phyloP scores from a whole-genome alignment of 2,888 invertebrate genomes.

The Rhimphoctona megacephalus region DNA sequence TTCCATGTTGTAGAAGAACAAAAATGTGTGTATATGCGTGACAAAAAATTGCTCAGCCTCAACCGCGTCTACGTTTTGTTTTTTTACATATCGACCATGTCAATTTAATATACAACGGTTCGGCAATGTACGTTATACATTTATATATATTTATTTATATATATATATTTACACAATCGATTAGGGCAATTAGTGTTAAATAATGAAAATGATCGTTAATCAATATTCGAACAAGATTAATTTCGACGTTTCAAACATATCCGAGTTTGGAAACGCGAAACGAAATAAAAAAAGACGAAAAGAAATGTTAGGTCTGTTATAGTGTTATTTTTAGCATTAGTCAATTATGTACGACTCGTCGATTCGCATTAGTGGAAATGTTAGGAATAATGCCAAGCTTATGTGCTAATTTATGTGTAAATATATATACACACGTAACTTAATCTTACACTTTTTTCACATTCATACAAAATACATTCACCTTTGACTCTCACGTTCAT shows the following conservation, averaged over 20 bases:
- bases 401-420: conserved; percentile 48
- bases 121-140: conserved; percentile 66
- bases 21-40: conserved; percentile 57
- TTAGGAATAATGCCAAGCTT: conserved; percentile 70
- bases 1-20: conserved; percentile 65
- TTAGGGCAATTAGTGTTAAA: conserved; percentile 49
- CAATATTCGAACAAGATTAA: conserved; percentile 19
- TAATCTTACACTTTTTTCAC: conserved; percentile 61
- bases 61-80: conserved; percentile 46
- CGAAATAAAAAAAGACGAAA: neutral
- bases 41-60: conserved; percentile 62
- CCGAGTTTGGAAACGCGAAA: neutral
- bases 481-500: conserved; percentile 27
- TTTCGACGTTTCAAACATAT: conserved; percentile 1
- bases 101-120: conserved; percentile 53
- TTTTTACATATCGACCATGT: conserved; percentile 33
- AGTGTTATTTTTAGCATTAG: conserved; percentile 33
- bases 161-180: conserved; percentile 72
- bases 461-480: conserved; percentile 63
- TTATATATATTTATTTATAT: conserved; percentile 54
- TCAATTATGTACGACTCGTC: conserved; percentile 40
- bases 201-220: conserved; percentile 59
- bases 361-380: conserved; percentile 62
- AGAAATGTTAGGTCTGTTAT: conserved; percentile 35
- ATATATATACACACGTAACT: conserved; percentile 49